Conservation (phyloP, 2,113 vertebrate genomes). For the Phocoena phocoena region DNA sequence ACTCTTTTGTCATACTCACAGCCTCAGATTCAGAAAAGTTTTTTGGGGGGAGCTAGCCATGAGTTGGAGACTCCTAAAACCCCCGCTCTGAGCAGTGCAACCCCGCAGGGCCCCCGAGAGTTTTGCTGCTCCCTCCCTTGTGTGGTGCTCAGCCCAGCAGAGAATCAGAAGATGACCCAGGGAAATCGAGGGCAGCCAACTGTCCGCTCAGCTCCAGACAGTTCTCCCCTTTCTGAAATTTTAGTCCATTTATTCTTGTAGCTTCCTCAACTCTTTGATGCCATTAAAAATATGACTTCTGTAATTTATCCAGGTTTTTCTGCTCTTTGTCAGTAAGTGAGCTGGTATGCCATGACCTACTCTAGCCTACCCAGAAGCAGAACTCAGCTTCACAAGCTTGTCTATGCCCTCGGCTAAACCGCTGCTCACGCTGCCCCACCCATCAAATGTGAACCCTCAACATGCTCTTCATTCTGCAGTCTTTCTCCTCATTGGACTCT, state of each 20-base stretch:
- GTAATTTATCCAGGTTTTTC: neutral
- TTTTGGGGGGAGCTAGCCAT: neutral
- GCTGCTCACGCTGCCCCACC: accelerated
- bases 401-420: neutral
- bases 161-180: neutral
- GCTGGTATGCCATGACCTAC: neutral
- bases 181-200: neutral
- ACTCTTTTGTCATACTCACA: neutral
- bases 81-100: neutral
- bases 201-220: neutral
- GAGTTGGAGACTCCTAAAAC: neutral
- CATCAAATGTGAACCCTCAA: neutral
- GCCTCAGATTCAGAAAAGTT: neutral
- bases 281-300: neutral
- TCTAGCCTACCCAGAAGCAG: neutral
- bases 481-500: neutral
- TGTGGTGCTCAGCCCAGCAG: neutral
- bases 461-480: neutral
- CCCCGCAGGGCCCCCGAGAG: neutral
- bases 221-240: neutral
- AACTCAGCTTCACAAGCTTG: neutral
- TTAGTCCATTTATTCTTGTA: neutral
- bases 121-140: neutral
- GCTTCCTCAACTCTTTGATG: neutral
- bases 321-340: neutral